These are phyloP conservation scores for Heterodera carotae DNA, from an alignment of 1,140 invertebrate genomes.

Conservation along the genomic window DNA sequence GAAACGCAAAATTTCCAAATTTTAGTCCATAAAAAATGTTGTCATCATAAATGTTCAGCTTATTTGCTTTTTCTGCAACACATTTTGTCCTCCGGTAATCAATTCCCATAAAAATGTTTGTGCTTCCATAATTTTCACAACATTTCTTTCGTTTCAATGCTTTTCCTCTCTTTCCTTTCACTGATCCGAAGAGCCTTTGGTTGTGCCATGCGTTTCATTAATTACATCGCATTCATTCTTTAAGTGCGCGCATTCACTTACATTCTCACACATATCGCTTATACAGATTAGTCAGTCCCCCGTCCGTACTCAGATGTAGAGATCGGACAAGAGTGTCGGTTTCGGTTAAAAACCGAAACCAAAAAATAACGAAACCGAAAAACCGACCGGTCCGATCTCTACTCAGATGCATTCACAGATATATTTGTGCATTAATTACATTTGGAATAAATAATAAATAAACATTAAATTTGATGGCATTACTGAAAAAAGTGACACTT, in stretches of 20 bases:
- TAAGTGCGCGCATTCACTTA: background rate
- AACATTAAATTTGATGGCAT: too few relatives aligned
- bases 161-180: background rate
- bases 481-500: too few relatives aligned
- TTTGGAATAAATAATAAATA: too few relatives aligned
- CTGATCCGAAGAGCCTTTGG: background rate
- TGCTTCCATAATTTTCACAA: background rate
- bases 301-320: too few relatives aligned
- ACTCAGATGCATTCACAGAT: too few relatives aligned
- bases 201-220: background rate
- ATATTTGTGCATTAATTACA: too few relatives aligned
- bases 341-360: too few relatives aligned
- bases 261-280: background rate
- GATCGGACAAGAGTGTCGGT: too few relatives aligned
- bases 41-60: too few relatives aligned
- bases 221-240: background rate
- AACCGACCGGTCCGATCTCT: too few relatives aligned
- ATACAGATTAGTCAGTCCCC: background rate
- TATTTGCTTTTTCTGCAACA: background rate
- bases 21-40: too few relatives aligned
- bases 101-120: background rate
- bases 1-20: conserved; percentile 9
- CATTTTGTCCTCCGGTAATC: background rate
- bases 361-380: background rate
- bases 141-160: background rate